Evolutionary conservation across 2,113 vertebrate species (phyloP).

Genomic region (Bubo blakistoni): DNA sequence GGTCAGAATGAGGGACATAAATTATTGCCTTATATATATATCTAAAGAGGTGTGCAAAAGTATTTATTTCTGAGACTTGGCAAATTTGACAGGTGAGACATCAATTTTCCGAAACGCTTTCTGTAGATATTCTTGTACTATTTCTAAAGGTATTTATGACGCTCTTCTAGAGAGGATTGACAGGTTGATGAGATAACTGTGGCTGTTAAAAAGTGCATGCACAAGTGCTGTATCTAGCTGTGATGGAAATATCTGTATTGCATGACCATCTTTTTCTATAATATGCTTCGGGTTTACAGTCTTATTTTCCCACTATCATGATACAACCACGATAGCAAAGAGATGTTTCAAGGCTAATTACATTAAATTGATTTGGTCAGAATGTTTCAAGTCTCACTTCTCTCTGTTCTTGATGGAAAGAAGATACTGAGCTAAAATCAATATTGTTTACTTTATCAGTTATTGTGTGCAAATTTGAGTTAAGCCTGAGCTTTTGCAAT

Average conservation of each 20-base stretch:
- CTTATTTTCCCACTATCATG: neutral
- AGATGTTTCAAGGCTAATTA: neutral
- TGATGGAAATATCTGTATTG: neutral
- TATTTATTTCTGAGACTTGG: neutral
- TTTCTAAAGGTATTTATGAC: neutral
- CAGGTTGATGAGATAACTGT: neutral
- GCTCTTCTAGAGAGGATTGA: neutral
- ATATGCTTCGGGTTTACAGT: neutral
- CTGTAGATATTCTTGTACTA: neutral
- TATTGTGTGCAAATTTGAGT: neutral
- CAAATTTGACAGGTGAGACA: neutral
- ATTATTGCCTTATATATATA: neutral
- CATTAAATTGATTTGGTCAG: slow-evolving; percentile 9
- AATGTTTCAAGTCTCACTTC: neutral
- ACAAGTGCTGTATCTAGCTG: neutral
- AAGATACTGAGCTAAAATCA: slow-evolving; percentile 39
- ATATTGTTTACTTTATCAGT: slow-evolving; percentile 40
- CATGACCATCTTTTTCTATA: neutral
- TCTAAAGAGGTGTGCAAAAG: neutral
- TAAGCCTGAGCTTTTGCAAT: neutral
- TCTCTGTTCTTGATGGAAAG: neutral
- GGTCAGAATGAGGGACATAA: neutral
- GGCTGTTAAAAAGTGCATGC: neutral
- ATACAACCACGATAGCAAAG: neutral
- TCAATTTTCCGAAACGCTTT: neutral